Conservation (phyloP, 1,140 invertebrate species). For the Mizuhopecten yessoensis region DNA sequence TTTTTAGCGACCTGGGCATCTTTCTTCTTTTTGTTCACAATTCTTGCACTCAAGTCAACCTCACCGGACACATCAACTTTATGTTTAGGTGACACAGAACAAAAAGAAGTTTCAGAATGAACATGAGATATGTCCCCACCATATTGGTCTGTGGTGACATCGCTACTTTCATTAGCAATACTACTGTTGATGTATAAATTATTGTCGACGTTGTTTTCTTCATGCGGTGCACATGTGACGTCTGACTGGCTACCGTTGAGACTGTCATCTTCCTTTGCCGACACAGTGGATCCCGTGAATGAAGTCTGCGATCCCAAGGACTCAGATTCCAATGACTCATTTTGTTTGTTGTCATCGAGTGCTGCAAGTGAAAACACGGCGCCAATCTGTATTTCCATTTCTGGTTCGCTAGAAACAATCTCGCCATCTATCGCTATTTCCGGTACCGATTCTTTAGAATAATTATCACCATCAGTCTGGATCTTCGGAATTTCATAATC, state of each 20-base stretch:
- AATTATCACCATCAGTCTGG: neutral
- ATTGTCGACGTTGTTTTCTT: neutral
- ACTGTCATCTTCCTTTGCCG: neutral
- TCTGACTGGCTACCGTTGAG: neutral
- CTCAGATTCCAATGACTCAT: neutral
- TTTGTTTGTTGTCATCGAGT: neutral
- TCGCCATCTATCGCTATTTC: neutral
- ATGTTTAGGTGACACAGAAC: neutral
- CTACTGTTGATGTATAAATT: neutral
- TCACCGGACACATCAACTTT: neutral
- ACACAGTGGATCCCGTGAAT: neutral
- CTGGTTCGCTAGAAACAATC: neutral
- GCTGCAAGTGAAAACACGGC: neutral
- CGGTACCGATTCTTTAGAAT: neutral
- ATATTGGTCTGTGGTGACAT: neutral
- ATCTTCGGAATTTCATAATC: neutral
- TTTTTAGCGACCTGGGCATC: neutral
- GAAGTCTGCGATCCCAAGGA: neutral
- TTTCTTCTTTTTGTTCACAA: neutral
- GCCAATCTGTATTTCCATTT: slow-evolving; percentile 19
- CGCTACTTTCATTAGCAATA: neutral
- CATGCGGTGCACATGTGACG: neutral
- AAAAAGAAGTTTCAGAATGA: neutral
- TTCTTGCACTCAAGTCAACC: neutral
- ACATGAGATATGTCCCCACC: neutral